Percentiles rank a stretch among this genome's conserved stretches.
Evolutionary conservation across 1,140 invertebrate species (phyloP).

Genomic region (Parapsyche elsis): DNA sequence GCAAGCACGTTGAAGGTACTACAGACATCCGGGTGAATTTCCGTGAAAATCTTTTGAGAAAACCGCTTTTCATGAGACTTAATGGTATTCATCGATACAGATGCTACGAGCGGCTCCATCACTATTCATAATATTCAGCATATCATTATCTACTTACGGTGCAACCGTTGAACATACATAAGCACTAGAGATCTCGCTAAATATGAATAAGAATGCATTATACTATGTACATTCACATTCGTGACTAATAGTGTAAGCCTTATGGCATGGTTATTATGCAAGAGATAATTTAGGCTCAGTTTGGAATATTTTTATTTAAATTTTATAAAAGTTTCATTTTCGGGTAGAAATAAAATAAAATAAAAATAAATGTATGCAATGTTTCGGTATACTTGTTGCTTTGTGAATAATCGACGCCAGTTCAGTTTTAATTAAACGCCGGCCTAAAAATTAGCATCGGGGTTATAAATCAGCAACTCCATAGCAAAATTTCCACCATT

Average conservation of each 20-base stretch:
- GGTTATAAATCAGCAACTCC: constrained; percentile 21
- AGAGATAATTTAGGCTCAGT: too few relatives aligned
- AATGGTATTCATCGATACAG: constrained; percentile 16
- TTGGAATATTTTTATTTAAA: too few relatives aligned
- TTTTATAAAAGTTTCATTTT: too few relatives aligned
- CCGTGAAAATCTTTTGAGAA: neutral
- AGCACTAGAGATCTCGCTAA: neutral
- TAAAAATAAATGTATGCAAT: too few relatives aligned
- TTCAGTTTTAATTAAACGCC: constrained; percentile 28
- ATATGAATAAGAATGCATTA: neutral
- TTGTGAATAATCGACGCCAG: constrained; percentile 8
- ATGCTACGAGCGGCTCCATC: neutral
- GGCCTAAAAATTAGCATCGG: constrained; percentile 9
- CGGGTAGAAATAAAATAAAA: too few relatives aligned
- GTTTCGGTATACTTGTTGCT: constrained; percentile 10
- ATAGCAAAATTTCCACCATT: too few relatives aligned
- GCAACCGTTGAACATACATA: neutral
- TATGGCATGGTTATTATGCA: too few relatives aligned
- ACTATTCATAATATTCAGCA: constrained; percentile 29
- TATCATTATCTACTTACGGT: neutral
- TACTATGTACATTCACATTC: too few relatives aligned
- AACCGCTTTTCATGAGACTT: constrained; percentile 9
- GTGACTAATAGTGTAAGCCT: too few relatives aligned
- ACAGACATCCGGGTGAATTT: too few relatives aligned
- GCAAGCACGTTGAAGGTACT: too few relatives aligned